Conservation (phyloP, 2,113 vertebrate species). For the Glaucidium brasilianum region DNA sequence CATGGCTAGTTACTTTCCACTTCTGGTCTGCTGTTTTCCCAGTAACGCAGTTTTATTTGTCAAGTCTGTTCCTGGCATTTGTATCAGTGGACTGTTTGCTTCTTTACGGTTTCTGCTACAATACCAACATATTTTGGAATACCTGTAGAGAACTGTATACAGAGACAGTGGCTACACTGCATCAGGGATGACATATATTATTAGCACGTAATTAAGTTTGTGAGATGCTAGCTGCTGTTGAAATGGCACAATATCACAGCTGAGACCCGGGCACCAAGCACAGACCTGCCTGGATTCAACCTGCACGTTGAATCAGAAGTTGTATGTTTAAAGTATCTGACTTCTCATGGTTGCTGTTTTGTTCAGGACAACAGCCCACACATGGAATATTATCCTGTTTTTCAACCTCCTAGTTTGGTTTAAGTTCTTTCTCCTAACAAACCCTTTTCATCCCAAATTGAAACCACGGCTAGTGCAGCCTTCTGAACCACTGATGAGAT, state of each 20-base stretch:
- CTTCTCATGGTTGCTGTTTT: background rate
- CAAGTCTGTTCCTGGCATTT: background rate
- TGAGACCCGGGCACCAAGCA: background rate
- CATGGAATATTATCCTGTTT: background rate
- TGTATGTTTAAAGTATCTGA: background rate
- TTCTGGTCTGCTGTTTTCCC: background rate
- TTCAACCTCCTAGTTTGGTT: background rate
- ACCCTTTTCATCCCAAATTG: conserved; percentile 38
- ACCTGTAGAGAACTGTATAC: background rate
- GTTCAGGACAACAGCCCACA: conserved; percentile 7
- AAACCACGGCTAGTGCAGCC: background rate
- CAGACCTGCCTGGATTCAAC: background rate
- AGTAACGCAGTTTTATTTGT: background rate
- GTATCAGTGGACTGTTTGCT: background rate
- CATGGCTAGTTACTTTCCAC: background rate
- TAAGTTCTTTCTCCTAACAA: conserved; percentile 9
- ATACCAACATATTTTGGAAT: background rate
- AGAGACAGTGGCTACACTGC: background rate
- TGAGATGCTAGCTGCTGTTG: background rate
- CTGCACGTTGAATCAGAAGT: background rate
- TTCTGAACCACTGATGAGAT: conserved; percentile 41
- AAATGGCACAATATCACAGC: background rate
- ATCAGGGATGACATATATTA: background rate
- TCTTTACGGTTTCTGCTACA: background rate
- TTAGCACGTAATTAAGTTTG: background rate